phyloP scores from a whole-genome alignment of 2,797 vertebrate species.

The Manis pentadactyla region DNA sequence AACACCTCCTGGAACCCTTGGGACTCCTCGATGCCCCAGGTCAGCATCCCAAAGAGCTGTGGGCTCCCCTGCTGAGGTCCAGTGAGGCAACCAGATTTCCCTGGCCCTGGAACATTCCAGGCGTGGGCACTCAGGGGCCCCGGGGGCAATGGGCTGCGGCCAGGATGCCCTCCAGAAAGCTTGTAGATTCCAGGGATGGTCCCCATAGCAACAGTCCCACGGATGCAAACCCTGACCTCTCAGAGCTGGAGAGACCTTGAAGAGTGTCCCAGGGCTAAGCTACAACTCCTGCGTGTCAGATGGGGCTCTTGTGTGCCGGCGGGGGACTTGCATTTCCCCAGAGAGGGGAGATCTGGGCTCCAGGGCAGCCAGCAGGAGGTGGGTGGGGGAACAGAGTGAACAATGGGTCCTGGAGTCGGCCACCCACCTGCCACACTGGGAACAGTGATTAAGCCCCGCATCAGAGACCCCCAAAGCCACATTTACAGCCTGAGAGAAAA shows the following conservation, averaged over 20 bases:
- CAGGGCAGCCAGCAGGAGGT: fast-evolving
- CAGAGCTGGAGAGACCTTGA: not conserved
- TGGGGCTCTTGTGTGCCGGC: fast-evolving
- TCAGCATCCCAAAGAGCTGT: fast-evolving
- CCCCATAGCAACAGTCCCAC: fast-evolving
- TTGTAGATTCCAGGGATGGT: fast-evolving
- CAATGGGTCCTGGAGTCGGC: not conserved
- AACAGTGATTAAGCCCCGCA: not conserved
- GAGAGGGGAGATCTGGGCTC: fast-evolving
- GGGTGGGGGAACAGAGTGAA: not conserved
- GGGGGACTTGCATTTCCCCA: not conserved
- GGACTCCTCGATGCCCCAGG: fast-evolving
- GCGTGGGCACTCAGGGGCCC: fast-evolving
- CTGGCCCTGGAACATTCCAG: fast-evolving
- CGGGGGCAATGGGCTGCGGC: not conserved
- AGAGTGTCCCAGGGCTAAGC: not conserved
- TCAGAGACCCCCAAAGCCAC: not conserved
- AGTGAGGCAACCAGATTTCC: fast-evolving
- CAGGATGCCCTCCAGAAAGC: not conserved
- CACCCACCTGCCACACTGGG: not conserved
- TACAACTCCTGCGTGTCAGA: not conserved
- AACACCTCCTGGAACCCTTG: fast-evolving
- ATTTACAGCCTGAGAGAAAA: not conserved
- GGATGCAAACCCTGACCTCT: fast-evolving
- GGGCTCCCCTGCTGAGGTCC: not conserved